Percentiles rank a stretch among this genome's conserved stretches.
These are phyloP conservation scores for Micrasema longulum DNA, from an alignment of 1,140 invertebrate genomes.

Conservation along the genomic window DNA sequence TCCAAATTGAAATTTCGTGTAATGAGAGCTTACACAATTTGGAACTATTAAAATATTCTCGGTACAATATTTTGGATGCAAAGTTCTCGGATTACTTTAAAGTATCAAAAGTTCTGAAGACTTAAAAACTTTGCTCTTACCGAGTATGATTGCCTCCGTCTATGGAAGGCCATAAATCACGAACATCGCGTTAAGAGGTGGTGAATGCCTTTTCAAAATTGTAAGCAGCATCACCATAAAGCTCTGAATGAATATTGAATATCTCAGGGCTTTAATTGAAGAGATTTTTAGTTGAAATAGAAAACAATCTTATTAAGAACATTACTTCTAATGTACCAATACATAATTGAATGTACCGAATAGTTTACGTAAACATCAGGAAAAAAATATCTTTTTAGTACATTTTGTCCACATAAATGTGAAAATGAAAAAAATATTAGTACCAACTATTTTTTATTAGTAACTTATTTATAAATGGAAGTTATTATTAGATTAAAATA, in stretches of 20 bases:
- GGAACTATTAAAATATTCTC: conserved; percentile 35
- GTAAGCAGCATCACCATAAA: conserved; percentile 34
- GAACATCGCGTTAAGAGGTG: conserved; percentile 48
- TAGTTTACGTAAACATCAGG: no score
- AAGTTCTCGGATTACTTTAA: conserved; percentile 47
- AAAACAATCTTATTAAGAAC: no score
- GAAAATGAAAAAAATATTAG: no score
- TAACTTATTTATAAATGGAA: no score
- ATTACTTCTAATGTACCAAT: no score
- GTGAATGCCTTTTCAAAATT: conserved; percentile 35
- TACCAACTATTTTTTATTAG: no score
- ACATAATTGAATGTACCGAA: no score
- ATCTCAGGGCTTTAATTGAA: conserved; percentile 25
- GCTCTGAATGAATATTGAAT: conserved; percentile 30
- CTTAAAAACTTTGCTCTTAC: conserved; percentile 53
- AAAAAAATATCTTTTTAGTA: no score
- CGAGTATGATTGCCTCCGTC: conserved; percentile 51
- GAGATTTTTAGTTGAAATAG: no score
- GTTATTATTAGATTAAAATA: no score
- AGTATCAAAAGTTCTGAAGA: conserved; percentile 50
- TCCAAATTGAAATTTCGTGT: conserved; percentile 36
- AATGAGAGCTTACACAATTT: conserved; percentile 32
- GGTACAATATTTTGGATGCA: conserved; percentile 38
- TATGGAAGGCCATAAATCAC: conserved; percentile 50
- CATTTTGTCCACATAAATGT: no score